Evolutionary conservation across 2,888 invertebrate species (phyloP).

Genomic region (Macroteleia sp.): DNA sequence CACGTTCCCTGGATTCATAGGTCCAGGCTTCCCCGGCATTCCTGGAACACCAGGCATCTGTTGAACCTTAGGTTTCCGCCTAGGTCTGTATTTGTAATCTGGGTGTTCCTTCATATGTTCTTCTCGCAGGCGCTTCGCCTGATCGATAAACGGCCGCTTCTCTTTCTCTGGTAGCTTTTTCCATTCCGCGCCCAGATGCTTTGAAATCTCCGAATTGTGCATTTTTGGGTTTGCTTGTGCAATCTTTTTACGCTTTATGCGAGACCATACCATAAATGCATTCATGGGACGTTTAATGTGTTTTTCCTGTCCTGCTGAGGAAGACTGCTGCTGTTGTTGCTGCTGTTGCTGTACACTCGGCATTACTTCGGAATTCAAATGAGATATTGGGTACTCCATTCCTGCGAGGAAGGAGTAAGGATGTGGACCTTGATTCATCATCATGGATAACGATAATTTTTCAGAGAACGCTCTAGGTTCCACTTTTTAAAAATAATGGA

Average conservation of each 20-base stretch:
- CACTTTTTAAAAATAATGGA: too few relatives aligned
- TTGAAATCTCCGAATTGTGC: constrained; percentile 96
- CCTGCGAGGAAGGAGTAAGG: constrained; percentile 70
- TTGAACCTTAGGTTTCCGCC: constrained; percentile 94
- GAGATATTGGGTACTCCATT: constrained; percentile 71
- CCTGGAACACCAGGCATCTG: constrained; percentile 86
- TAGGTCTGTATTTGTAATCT: constrained; percentile 98
- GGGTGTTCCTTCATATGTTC: constrained; percentile 99
- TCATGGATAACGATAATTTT: constrained; percentile 22
- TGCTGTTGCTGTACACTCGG: constrained; percentile 4
- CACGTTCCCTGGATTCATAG: constrained; percentile 74
- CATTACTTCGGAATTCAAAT: constrained; percentile 66
- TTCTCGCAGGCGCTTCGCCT: constrained; percentile 97
- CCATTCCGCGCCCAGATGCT: constrained; percentile 96
- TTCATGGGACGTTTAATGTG: constrained; percentile 99
- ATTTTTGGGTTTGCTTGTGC: constrained; percentile 96
- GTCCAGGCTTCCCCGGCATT: constrained; percentile 69
- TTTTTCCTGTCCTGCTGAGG: constrained; percentile 84
- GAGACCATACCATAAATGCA: constrained; percentile 97
- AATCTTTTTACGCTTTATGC: constrained; percentile 95
- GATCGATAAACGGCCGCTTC: constrained; percentile 97
- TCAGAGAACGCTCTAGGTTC: too few relatives aligned
- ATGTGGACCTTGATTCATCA: constrained; percentile 74
- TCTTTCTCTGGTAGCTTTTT: constrained; percentile 93
- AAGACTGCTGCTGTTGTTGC: constrained; percentile 2